These are phyloP conservation scores for Prosopocoilus inquinatus DNA, from an alignment of 2,888 invertebrate genomes.

Conservation along the genomic window DNA sequence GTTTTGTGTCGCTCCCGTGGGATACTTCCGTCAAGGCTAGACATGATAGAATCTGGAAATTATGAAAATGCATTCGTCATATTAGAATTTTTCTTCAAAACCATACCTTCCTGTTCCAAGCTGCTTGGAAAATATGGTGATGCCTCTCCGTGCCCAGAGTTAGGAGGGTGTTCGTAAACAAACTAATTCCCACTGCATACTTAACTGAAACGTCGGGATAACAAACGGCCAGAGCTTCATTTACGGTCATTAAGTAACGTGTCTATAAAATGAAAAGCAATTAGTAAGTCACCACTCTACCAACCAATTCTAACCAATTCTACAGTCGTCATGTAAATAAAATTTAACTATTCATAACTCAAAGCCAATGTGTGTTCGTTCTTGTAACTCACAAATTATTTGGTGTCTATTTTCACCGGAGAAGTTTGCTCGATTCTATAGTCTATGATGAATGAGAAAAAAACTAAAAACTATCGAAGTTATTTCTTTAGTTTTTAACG, in stretches of 20 bases:
- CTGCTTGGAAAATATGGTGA: constrained; percentile 64
- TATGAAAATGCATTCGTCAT: constrained; percentile 13
- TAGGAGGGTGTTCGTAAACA: constrained; percentile 71
- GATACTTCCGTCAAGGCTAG: constrained; percentile 90
- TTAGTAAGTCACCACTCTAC: too few relatives aligned
- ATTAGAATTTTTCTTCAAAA: background rate
- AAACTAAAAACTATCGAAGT: too few relatives aligned
- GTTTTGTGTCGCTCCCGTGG: constrained; percentile 92
- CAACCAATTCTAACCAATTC: too few relatives aligned
- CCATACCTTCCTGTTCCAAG: constrained; percentile 67
- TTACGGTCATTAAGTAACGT: constrained; percentile 71
- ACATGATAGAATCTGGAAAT: constrained; percentile 67
- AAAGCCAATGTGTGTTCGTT: too few relatives aligned
- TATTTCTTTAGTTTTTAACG: too few relatives aligned
- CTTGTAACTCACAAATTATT: too few relatives aligned
- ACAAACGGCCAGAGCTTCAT: constrained; percentile 69
- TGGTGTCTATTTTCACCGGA: too few relatives aligned
- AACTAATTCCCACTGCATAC: constrained; percentile 71
- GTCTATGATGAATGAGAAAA: too few relatives aligned
- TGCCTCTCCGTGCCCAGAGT: constrained; percentile 77
- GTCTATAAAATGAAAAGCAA: constrained; percentile 58
- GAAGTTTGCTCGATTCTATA: too few relatives aligned
- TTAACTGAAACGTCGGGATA: constrained; percentile 76
- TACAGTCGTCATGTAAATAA: too few relatives aligned
- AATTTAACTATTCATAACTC: too few relatives aligned